Evolutionary conservation across 2,797 vertebrate species (phyloP).

Genomic region (Tokudaia tokunoshimensis): DNA sequence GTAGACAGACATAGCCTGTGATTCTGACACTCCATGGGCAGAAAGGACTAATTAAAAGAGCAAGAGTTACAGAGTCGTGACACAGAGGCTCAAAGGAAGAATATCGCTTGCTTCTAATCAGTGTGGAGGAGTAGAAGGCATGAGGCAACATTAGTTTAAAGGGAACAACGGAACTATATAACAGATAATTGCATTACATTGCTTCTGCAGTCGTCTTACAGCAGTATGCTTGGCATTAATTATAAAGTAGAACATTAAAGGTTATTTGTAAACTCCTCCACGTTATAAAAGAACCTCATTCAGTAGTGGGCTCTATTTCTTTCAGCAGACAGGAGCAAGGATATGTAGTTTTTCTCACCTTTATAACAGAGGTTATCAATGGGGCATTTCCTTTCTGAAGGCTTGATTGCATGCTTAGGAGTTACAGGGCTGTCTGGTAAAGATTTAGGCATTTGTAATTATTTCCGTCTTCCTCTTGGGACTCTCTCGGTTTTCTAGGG

Average conservation of each 20-base stretch:
- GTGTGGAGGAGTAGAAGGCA: not conserved
- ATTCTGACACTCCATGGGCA: constrained; percentile 58
- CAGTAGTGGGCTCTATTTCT: not conserved
- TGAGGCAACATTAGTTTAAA: constrained; percentile 1
- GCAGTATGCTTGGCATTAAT: not conserved
- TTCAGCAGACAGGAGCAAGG: not conserved
- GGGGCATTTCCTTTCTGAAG: constrained; percentile 50
- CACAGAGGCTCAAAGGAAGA: not conserved
- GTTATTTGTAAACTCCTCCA: constrained; percentile 52
- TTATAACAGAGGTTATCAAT: constrained; percentile 59
- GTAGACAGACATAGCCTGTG: constrained; percentile 4
- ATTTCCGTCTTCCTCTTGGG: constrained; percentile 55
- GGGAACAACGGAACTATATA: not conserved
- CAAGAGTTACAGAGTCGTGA: constrained; percentile 16
- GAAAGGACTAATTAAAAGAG: constrained; percentile 63
- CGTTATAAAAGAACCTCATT: constrained; percentile 15
- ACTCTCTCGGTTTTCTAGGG: constrained; percentile 14
- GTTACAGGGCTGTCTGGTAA: constrained; percentile 7
- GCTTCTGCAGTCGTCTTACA: not conserved
- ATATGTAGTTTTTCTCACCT: constrained; percentile 34
- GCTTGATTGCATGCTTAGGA: constrained; percentile 46
- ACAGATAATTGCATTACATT: constrained; percentile 16
- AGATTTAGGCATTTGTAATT: constrained; percentile 42
- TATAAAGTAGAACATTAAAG: constrained; percentile 36
- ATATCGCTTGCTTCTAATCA: constrained; percentile 10